These are phyloP conservation scores for Pomacea canaliculata DNA, from an alignment of 2,888 invertebrate species.

Conservation along the genomic window DNA sequence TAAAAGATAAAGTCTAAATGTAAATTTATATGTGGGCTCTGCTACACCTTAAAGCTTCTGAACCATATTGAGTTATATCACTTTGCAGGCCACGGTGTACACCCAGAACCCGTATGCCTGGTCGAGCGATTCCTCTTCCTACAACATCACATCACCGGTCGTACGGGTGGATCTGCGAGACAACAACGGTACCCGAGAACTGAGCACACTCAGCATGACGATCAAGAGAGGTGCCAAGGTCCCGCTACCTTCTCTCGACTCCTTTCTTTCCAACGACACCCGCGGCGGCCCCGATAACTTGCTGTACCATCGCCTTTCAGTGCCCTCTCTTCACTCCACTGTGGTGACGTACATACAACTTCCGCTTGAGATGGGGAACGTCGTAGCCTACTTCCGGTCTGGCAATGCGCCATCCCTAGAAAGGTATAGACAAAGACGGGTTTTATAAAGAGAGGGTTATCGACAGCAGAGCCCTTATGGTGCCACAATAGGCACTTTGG, in stretches of 20 bases:
- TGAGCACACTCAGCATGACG: slow-evolving; percentile 1
- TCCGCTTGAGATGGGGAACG: slow-evolving; percentile 1
- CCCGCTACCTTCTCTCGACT: too few species aligned
- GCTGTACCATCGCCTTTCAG: slow-evolving; percentile 39
- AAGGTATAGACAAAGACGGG: neutral
- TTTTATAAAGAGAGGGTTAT: neutral
- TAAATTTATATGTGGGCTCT: too few species aligned
- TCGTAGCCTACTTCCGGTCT: slow-evolving; percentile 20
- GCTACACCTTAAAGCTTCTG: too few species aligned
- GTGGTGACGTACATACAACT: slow-evolving; percentile 6
- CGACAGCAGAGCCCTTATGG: too few species aligned
- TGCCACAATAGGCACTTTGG: too few species aligned
- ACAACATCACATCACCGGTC: slow-evolving; percentile 28
- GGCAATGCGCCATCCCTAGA: slow-evolving; percentile 11
- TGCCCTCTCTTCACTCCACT: slow-evolving; percentile 30
- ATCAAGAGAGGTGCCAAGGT: neutral
- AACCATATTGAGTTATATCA: too few species aligned
- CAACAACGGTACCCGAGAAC: neutral
- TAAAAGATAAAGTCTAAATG: neutral
- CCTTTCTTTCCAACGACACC: slow-evolving; percentile 15
- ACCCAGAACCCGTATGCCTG: slow-evolving; percentile 23
- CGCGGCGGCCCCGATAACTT: slow-evolving; percentile 21
- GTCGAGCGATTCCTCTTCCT: slow-evolving; percentile 21
- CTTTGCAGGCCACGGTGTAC: slow-evolving; percentile 19
- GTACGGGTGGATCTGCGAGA: slow-evolving; percentile 24